Percentiles rank a stretch among this genome's conserved stretches.
phyloP scores from a whole-genome alignment of 2,888 invertebrate species.

The Linyphia triangularis region DNA sequence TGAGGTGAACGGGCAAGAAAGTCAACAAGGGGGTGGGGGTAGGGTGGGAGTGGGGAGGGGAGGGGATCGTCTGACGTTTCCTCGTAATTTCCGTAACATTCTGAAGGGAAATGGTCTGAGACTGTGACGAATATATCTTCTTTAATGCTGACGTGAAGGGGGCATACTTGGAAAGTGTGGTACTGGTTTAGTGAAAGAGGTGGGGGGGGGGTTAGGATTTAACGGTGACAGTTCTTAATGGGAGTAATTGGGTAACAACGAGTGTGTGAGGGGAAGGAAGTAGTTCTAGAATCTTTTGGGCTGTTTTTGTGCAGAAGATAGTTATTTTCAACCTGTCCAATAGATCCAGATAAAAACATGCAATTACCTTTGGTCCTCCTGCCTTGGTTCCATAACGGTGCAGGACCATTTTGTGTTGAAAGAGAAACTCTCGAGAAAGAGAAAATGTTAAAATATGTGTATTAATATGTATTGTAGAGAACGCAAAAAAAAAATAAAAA shows the following conservation, averaged over 20 bases:
- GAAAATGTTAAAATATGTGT: too few species aligned
- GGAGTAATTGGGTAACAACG: background rate
- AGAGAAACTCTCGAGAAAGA: too few species aligned
- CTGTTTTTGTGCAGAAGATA: too few species aligned
- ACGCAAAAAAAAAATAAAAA: too few species aligned
- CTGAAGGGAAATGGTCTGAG: conserved; percentile 36
- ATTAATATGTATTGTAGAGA: too few species aligned
- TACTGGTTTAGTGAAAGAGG: background rate
- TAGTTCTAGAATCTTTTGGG: too few species aligned
- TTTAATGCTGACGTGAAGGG: background rate
- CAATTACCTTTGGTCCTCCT: too few species aligned
- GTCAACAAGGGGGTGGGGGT: background rate
- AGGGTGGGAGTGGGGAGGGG: background rate
- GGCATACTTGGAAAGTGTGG: background rate
- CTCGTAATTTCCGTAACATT: conserved; percentile 43
- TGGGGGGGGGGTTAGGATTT: background rate
- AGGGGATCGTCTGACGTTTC: background rate
- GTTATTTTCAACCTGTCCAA: too few species aligned
- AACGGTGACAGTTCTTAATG: background rate
- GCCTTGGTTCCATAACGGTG: too few species aligned
- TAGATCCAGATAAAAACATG: too few species aligned
- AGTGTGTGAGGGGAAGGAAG: background rate
- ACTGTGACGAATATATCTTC: conserved; percentile 42
- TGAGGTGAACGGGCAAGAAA: background rate
- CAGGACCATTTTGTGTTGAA: too few species aligned